Percentiles rank a stretch among this genome's conserved stretches.
Conservation (phyloP, 2,113 vertebrate genomes). For the Sceloporus tristichus region DNA sequence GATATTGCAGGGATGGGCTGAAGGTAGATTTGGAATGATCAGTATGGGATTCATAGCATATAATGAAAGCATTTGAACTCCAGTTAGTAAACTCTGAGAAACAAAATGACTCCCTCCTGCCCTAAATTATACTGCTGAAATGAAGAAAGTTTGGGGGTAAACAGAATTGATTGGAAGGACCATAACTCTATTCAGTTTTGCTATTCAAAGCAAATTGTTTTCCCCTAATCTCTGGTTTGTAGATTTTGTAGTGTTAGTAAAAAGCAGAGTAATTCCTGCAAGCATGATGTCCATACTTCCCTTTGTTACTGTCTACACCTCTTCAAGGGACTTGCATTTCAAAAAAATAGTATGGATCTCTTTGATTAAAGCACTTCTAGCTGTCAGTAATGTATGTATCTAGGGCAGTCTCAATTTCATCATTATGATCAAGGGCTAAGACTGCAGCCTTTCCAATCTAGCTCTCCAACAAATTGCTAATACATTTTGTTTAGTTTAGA, state of each 20-base stretch:
- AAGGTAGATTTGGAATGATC: neutral
- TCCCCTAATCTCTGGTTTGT: neutral
- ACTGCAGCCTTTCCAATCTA: slow-evolving; percentile 59
- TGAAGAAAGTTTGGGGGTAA: neutral
- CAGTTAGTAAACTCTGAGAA: neutral
- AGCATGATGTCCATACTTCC: neutral
- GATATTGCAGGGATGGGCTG: neutral
- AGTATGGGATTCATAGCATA: neutral
- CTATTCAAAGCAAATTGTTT: neutral
- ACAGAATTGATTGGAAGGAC: neutral
- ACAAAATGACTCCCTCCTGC: neutral
- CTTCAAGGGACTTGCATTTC: slow-evolving; percentile 53
- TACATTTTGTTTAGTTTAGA: slow-evolving; percentile 61
- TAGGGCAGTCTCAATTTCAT: slow-evolving; percentile 65
- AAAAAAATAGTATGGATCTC: slow-evolving; percentile 49
- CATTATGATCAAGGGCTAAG: slow-evolving; percentile 59
- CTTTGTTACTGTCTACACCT: slow-evolving; percentile 44
- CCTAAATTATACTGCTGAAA: neutral
- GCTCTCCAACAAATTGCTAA: slow-evolving; percentile 69
- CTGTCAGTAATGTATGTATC: slow-evolving; percentile 67
- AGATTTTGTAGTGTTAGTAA: neutral
- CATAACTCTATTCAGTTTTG: neutral
- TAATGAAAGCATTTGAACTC: neutral
- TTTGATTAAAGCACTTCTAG: slow-evolving; percentile 73
- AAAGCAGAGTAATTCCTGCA: neutral